These are phyloP conservation scores for Pampusana beccarii DNA, from an alignment of 2,113 vertebrate genomes.

Conservation along the genomic window DNA sequence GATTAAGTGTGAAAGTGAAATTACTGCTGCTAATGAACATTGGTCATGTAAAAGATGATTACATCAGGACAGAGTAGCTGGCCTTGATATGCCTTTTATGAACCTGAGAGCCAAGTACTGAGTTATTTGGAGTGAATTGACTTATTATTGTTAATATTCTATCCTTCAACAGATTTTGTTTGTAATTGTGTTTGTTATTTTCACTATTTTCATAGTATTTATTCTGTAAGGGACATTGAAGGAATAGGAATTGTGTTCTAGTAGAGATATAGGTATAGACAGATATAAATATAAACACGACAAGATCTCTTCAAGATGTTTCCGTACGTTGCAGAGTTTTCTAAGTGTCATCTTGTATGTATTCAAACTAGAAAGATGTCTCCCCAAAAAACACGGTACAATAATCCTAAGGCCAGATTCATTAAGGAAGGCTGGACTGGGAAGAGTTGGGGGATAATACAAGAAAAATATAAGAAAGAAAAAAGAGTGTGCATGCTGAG, in stretches of 20 bases:
- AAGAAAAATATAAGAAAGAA: not conserved
- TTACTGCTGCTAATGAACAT: not conserved
- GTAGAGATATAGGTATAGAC: not conserved
- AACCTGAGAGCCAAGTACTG: not conserved
- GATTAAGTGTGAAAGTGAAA: not conserved
- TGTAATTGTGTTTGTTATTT: not conserved
- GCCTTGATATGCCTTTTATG: not conserved
- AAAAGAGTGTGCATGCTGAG: not conserved
- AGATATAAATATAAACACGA: not conserved
- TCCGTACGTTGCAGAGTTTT: not conserved
- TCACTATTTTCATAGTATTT: not conserved
- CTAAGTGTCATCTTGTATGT: not conserved
- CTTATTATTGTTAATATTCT: not conserved
- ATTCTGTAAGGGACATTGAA: not conserved
- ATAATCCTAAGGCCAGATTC: not conserved
- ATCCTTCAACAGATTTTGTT: not conserved
- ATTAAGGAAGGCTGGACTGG: not conserved
- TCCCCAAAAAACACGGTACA: not conserved
- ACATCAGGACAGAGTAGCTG: not conserved
- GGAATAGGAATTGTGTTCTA: not conserved
- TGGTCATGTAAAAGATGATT: not conserved
- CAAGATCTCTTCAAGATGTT: not conserved
- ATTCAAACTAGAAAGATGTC: not conserved
- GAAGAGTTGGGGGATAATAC: not conserved
- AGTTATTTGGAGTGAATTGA: not conserved